Conservation (phyloP, 2,113 vertebrate species). For the Nymphicus hollandicus region DNA sequence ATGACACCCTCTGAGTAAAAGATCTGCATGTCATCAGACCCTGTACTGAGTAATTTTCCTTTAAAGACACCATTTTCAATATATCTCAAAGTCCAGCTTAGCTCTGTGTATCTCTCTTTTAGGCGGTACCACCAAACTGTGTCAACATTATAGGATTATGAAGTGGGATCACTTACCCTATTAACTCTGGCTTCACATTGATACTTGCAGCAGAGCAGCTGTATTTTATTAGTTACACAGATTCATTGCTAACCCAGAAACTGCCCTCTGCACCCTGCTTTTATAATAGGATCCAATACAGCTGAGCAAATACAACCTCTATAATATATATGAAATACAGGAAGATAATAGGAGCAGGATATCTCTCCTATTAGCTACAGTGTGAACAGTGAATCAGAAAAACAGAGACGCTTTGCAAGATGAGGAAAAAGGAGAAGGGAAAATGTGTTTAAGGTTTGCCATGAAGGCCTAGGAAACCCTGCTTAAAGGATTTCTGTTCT, state of each 20-base stretch:
- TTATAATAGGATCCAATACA: conserved; percentile 22
- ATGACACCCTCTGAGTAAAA: neutral
- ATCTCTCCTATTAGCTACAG: neutral
- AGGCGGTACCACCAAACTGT: neutral
- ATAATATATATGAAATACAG: neutral
- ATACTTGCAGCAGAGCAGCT: neutral
- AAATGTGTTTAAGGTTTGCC: neutral
- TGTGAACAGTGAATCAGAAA: neutral
- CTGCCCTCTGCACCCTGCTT: conserved; percentile 37
- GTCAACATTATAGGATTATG: conserved; percentile 27
- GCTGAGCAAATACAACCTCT: conserved; percentile 49
- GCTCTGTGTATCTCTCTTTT: neutral
- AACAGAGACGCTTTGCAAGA: neutral
- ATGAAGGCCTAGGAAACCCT: neutral
- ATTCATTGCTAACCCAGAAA: conserved; percentile 8
- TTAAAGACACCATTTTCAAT: neutral
- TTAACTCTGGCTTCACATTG: conserved; percentile 8
- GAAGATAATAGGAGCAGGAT: neutral
- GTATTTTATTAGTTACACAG: conserved; percentile 1
- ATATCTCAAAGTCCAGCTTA: conserved; percentile 8
- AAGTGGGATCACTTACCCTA: neutral
- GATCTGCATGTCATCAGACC: neutral
- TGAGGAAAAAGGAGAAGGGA: neutral
- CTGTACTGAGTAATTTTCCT: neutral
- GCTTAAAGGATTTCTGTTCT: neutral